These are phyloP conservation scores for Pedionomus torquatus DNA, from an alignment of 2,113 vertebrate species.

Conservation along the genomic window DNA sequence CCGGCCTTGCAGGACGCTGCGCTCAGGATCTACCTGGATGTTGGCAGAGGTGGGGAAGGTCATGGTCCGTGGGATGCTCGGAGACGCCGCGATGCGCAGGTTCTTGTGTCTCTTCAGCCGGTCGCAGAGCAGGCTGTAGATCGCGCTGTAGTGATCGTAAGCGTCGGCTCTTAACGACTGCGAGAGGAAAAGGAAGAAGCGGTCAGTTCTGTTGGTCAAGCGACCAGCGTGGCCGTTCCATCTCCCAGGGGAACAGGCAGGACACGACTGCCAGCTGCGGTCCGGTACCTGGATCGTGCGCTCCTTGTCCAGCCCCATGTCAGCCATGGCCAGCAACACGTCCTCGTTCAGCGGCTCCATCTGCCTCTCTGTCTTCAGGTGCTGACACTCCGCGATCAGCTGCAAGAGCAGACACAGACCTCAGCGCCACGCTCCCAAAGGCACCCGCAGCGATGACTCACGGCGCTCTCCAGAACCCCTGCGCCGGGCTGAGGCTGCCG, in stretches of 20 bases:
- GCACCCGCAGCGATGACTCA: background rate
- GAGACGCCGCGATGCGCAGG: constrained; percentile 81
- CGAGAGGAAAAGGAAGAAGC: background rate
- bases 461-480: rapidly evolving
- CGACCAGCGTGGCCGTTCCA: rapidly evolving
- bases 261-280: rapidly evolving
- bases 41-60: constrained; percentile 82
- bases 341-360: constrained; percentile 92
- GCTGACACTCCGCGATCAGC: constrained; percentile 94
- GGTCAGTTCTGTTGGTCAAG: background rate
- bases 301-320: constrained; percentile 95
- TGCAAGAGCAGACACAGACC: constrained; percentile 34
- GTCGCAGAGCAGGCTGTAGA: constrained; percentile 97
- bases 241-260: rapidly evolving
- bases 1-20: rapidly evolving
- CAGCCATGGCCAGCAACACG: constrained; percentile 91
- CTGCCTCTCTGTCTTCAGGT: constrained; percentile 91
- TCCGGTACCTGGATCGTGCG: constrained; percentile 88
- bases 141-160: constrained; percentile 98
- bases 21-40: constrained; percentile 81
- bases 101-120: constrained; percentile 96
- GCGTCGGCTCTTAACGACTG: constrained; percentile 93
- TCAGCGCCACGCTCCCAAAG: background rate
- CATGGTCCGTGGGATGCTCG: constrained; percentile 81
- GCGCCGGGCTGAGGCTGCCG: background rate